Base-by-base conservation (phyloP, 2,888 invertebrate species). In the Erannis defoliaria region DNA sequence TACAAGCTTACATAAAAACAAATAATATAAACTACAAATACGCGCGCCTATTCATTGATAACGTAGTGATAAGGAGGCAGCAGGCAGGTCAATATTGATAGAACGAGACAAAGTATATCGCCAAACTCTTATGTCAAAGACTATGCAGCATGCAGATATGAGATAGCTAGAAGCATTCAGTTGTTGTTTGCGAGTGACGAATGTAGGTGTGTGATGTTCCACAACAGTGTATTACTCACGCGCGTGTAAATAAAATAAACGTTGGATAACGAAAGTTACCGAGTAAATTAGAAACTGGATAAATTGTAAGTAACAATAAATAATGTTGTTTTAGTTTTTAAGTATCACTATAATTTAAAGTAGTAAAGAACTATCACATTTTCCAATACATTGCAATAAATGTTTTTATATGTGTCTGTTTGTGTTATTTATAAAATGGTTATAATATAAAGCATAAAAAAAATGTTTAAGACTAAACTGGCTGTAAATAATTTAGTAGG, bases 51-150 rank as follows among this genome's bases (percentile, higher is more conserved):
- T 51, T 45, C 19, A 40, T 55, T 59, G 62, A 60, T 60, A 53
- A 58, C 33, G 42, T 50, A 48, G 77, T 78, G 82, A 81, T 81
- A 83, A 75, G 77, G 62, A 77, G 80, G 78, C 77, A 75, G 77
- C 62, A 77, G 80, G 78, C 77, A 76, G 86, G 82, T 89, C 89
- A 84, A 89, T 89, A 89, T 67, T 61, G 67, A 66, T 37, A 49
- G 77, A 86, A 21, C 77, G 81, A 82, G 85, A 87, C 42, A 67
- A 53, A 73, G 66, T 1, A 77, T 84, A 75, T 70, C 58, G 72
- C 75, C 78, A 45, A 21, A 75, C 78, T 8, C 35, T 23, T 48
- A 54, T 35, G 43, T 67, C 67, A 67, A 66, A 71, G 62, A 65
- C 67, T 70, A 70, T 68, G 64, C 42, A 35, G 35, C 12, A 5